These are phyloP conservation scores for Sabellastarte sp. DNA, from an alignment of 2,888 invertebrate genomes.

Conservation along the genomic window DNA sequence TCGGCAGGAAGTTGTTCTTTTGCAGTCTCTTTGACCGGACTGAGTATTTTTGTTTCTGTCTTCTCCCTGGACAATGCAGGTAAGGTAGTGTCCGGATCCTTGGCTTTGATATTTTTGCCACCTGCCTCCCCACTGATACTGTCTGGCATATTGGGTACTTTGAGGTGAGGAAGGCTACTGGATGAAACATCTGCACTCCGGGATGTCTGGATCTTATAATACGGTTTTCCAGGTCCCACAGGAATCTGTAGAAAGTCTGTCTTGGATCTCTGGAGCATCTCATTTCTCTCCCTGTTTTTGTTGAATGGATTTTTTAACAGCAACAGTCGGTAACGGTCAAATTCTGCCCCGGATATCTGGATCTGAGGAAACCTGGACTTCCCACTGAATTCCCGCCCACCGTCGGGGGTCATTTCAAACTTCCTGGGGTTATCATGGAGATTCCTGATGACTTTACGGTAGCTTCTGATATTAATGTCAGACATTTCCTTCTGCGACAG, in stretches of 20 bases:
- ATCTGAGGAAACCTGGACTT: neutral
- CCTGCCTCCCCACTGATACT: neutral
- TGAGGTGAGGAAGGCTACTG: neutral
- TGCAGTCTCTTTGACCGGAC: neutral
- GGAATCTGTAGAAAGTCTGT: neutral
- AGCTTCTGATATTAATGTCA: neutral
- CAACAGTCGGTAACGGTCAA: neutral
- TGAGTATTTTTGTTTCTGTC: neutral
- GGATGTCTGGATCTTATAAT: neutral
- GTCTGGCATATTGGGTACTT: neutral
- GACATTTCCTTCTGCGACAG: neutral
- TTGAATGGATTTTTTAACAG: neutral
- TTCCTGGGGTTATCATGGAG: neutral
- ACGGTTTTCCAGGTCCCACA: neutral
- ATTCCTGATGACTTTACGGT: neutral
- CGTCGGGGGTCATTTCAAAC: neutral
- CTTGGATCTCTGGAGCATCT: neutral
- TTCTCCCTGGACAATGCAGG: neutral
- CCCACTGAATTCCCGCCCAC: neutral
- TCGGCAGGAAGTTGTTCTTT: neutral
- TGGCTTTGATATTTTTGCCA: neutral
- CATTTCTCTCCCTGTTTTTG: neutral
- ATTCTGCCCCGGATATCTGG: neutral
- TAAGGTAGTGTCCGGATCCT: neutral
- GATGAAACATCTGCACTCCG: neutral